Conservation (phyloP, 2,113 vertebrate genomes). For the Platycercus adscitus region DNA sequence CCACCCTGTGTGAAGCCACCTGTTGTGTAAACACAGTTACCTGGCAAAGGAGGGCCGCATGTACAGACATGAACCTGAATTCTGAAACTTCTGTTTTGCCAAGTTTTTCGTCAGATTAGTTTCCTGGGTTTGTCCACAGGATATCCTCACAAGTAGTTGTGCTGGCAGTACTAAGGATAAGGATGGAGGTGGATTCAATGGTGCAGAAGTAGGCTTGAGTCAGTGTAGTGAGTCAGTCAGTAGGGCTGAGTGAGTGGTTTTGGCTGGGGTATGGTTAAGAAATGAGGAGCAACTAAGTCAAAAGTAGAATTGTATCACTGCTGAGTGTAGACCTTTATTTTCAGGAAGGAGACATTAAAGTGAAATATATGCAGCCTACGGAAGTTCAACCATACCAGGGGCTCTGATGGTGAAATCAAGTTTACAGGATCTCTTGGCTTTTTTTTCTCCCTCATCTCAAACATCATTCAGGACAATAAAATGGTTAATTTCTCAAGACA, state of each 20-base stretch:
- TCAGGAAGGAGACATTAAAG: background rate
- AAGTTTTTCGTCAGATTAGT: background rate
- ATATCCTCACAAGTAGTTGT: background rate
- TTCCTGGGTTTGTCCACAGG: background rate
- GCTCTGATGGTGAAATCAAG: background rate
- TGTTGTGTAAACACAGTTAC: background rate
- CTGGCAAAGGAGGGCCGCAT: background rate
- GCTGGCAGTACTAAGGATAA: background rate
- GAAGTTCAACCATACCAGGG: background rate
- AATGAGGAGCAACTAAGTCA: background rate
- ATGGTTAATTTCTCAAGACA: slow-evolving; percentile 1
- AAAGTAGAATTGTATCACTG: background rate
- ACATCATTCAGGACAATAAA: background rate
- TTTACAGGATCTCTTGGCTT: background rate
- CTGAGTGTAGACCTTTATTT: background rate
- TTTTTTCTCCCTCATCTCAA: background rate
- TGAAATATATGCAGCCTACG: background rate
- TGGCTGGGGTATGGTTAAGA: background rate
- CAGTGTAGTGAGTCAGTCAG: background rate
- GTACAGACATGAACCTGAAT: background rate
- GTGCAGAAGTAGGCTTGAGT: background rate
- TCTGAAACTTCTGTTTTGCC: background rate
- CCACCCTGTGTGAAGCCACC: background rate
- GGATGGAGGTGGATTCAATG: background rate
- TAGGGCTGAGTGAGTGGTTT: background rate